These are phyloP conservation scores for Melanitta fusca DNA, from an alignment of 2,797 vertebrate species.

Conservation along the genomic window DNA sequence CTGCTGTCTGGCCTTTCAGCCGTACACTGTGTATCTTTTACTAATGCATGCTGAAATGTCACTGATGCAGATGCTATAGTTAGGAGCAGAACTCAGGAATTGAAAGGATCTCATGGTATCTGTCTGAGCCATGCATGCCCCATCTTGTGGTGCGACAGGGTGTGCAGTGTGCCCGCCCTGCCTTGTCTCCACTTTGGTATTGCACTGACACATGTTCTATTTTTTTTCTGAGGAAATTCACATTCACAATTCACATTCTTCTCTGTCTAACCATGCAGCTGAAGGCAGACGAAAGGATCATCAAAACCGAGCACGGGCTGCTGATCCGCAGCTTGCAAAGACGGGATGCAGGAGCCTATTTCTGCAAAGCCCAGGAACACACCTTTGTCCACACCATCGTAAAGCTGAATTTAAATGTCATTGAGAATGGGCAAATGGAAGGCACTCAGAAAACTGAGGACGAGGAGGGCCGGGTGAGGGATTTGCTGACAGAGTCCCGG, in stretches of 20 bases:
- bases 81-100: not conserved
- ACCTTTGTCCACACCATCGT: slow-evolving; percentile 90
- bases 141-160: rapidly evolving
- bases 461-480: slow-evolving; percentile 80
- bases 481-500: slow-evolving; percentile 84
- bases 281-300: slow-evolving; percentile 88
- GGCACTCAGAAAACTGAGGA: slow-evolving; percentile 81
- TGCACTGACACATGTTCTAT: not conserved
- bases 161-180: rapidly evolving
- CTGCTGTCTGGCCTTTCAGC: not conserved
- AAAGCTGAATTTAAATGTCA: slow-evolving; percentile 88
- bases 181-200: not conserved
- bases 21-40: not conserved
- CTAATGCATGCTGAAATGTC: not conserved
- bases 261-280: slow-evolving; percentile 80
- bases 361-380: slow-evolving; percentile 92
- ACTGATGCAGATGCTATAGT: not conserved
- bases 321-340: slow-evolving; percentile 91
- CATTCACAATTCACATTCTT: not conserved
- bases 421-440: slow-evolving; percentile 88
- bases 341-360: slow-evolving; percentile 88
- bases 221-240: slow-evolving; percentile 12
- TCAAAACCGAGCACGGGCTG: slow-evolving; percentile 90
- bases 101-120: not conserved
- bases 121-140: not conserved